phyloP scores from a whole-genome alignment of 2,797 vertebrate genomes.

The Gila robusta region DNA sequence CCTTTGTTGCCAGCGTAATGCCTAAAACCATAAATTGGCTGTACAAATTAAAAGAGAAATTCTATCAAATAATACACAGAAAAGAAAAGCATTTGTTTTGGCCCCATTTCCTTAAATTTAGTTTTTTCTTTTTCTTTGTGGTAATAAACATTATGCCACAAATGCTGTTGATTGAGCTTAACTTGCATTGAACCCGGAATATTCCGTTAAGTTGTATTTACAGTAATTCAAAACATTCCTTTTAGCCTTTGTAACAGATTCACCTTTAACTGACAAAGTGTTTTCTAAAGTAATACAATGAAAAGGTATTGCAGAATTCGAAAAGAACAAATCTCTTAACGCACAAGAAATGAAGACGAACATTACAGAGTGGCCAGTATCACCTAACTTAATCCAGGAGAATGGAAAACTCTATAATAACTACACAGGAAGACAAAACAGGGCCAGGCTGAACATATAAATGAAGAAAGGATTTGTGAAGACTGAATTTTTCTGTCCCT shows the following conservation, averaged over 20 bases:
- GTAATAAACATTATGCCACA: background rate
- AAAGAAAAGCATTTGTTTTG: background rate
- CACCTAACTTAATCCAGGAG: constrained; percentile 15
- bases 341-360: background rate
- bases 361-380: constrained; percentile 18
- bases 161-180: background rate
- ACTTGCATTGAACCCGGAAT: background rate
- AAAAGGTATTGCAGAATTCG: background rate
- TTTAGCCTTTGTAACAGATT: constrained; percentile 13
- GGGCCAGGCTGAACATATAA: constrained; percentile 8
- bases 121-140: background rate
- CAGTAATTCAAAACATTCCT: background rate
- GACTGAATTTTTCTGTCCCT: constrained; percentile 9
- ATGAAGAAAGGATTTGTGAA: constrained; percentile 23
- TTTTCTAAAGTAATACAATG: background rate
- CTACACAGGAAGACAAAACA: constrained; percentile 9
- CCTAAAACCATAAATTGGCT: background rate
- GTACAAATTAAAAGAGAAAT: background rate
- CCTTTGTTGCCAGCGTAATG: background rate
- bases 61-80: background rate
- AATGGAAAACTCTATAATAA: constrained; percentile 9
- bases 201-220: background rate
- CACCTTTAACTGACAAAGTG: background rate
- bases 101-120: background rate
- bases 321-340: constrained; percentile 9